Evolutionary conservation across 2,888 invertebrate genomes (phyloP), one percentile per base, ranked within the genome.

Genomic region (Epiperipatus broadwayi): DNA sequence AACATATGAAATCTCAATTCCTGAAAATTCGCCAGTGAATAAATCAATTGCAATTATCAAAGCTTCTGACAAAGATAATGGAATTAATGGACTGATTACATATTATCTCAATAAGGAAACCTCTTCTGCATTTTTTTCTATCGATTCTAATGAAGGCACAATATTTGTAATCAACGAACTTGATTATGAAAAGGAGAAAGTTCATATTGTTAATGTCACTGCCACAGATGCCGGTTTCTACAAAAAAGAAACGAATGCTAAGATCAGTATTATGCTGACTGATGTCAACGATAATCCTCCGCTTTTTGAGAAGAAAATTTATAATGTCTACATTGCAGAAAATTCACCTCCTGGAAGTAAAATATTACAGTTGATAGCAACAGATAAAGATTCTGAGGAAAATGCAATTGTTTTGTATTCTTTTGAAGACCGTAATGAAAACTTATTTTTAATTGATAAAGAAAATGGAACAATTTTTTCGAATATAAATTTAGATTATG

Each of bases 251-350:
- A 71, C 81, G 0, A 73, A 75, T 4, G 81, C 81, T 0, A 75
- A 77, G 49, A 63, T 89, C 5, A 80, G 78, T 1, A 75, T 93
- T 1, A 78, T 76, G 37, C 66, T 93, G 2, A 81, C 80, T 0
- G 91, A 93, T 54, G 79, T 89, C 25, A 91, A 87, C 53, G 87
- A 93, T 53, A 89, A 91, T 57, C 73, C 83, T 7, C 91, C 91
- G 0, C 63, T 67, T 10, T 93, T 91, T 53, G 76, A 78, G 56
- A 75, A 77, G 54, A 66, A 71, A 0, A 60, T 67, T 36, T 87
- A 78, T 53, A 69, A 76, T 48, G 79, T 79, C 1, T 77, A 70
- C 52, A 61, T 91, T 30, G 69, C 75, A 0, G 89, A 91, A 64
- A 89, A 89, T 55, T 70, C 75, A 10, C 73, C 75, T 1, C 60